These are phyloP conservation scores for Pipa parva DNA, from an alignment of 2,113 vertebrate species.

Conservation along the genomic window DNA sequence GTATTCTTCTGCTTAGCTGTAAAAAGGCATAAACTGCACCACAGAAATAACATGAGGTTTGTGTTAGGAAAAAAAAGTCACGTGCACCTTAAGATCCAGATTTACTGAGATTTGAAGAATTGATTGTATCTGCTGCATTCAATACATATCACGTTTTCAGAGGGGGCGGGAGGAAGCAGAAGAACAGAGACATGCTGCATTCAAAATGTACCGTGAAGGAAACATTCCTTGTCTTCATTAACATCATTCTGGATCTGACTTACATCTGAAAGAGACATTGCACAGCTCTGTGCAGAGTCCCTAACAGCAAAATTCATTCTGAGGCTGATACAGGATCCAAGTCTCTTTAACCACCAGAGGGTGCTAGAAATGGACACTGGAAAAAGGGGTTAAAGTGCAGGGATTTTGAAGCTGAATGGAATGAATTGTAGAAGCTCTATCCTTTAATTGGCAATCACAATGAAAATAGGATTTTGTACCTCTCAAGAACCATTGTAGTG, in stretches of 20 bases:
- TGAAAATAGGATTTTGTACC: slow-evolving; percentile 49
- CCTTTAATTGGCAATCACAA: slow-evolving; percentile 49
- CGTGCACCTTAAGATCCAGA: background rate
- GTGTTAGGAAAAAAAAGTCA: background rate
- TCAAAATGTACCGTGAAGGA: background rate
- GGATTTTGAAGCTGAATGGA: slow-evolving; percentile 18
- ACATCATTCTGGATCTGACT: background rate
- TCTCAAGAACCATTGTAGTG: slow-evolving; percentile 42
- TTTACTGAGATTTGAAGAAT: background rate
- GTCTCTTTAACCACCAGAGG: slow-evolving; percentile 13
- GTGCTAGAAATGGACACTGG: background rate
- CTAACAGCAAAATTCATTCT: no score
- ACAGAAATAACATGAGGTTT: background rate
- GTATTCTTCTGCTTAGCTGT: background rate
- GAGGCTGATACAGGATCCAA: background rate
- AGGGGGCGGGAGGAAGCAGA: background rate
- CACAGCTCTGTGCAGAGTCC: background rate
- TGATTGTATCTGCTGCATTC: slow-evolving; percentile 7
- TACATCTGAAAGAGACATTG: background rate
- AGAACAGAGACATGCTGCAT: background rate
- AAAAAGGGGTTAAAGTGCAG: background rate
- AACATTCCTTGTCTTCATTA: background rate
- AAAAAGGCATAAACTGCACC: slow-evolving; percentile 1
- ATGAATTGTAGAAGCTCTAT: slow-evolving; percentile 44
- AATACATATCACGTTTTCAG: background rate